These are phyloP conservation scores for Globicephala melas DNA, from an alignment of 2,113 vertebrate species.

Conservation along the genomic window DNA sequence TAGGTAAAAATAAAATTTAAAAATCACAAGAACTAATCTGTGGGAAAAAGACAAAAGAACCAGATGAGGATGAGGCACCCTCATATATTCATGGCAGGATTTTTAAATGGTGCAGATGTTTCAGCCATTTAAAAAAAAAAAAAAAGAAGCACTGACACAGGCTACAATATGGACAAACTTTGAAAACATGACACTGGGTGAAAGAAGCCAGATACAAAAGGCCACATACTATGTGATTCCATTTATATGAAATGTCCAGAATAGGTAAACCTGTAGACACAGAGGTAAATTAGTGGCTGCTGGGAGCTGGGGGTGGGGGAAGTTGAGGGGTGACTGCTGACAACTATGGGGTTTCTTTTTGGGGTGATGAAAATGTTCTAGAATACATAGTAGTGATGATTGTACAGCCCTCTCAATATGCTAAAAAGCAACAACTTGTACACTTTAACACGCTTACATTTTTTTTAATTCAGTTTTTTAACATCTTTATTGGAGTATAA, in stretches of 20 bases:
- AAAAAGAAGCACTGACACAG: rapidly evolving
- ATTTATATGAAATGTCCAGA: rapidly evolving
- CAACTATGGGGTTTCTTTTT: no score
- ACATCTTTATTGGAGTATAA: no score
- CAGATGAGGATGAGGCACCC: rapidly evolving
- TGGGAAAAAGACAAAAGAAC: not conserved
- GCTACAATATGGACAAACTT: rapidly evolving
- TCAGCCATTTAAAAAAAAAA: no score
- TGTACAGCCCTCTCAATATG: not conserved
- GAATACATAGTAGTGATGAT: not conserved
- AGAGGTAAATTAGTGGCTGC: no score
- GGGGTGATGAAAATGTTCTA: not conserved
- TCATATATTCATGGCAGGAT: rapidly evolving
- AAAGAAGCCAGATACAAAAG: not conserved
- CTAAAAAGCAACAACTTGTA: not conserved
- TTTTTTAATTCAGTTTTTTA: no score
- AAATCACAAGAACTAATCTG: not conserved
- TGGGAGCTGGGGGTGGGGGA: no score
- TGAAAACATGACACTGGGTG: rapidly evolving
- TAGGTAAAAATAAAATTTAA: not conserved
- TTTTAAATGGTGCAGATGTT: not conserved
- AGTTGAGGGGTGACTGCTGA: not conserved
- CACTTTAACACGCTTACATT: not conserved
- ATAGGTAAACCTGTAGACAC: not conserved
- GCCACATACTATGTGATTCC: rapidly evolving